Evolutionary conservation across 2,113 vertebrate genomes (phyloP).

Genomic region (Colaptes auratus): DNA sequence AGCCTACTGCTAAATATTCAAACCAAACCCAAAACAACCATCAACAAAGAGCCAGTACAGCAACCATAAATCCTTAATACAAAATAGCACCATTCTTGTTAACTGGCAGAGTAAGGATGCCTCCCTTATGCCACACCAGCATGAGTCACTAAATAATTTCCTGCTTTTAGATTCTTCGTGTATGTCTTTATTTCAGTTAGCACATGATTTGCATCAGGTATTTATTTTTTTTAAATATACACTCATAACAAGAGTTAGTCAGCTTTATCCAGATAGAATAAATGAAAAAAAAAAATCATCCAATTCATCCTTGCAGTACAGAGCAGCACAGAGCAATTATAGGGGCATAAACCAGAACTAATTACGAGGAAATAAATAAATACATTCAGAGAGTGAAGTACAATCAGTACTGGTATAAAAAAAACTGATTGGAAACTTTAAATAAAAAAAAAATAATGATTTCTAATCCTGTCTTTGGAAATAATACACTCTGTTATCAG

Average conservation of each 20-base stretch:
- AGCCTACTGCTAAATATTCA: neutral
- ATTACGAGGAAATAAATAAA: neutral
- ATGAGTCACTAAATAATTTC: constrained; percentile 28
- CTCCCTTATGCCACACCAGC: neutral
- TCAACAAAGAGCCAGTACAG: neutral
- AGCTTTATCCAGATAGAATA: neutral
- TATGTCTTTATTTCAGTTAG: neutral
- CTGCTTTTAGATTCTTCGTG: neutral
- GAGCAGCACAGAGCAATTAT: neutral
- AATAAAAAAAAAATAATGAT: neutral
- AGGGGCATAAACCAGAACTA: neutral
- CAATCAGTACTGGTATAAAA: neutral
- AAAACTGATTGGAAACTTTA: neutral
- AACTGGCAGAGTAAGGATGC: neutral
- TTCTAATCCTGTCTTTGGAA: neutral
- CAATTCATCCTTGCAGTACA: neutral
- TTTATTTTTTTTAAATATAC: neutral
- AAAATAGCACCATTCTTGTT: neutral
- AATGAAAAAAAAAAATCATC: neutral
- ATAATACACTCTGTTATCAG: neutral
- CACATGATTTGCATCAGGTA: neutral
- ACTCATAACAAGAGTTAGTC: neutral
- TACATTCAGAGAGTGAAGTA: neutral
- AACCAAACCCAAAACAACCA: neutral
- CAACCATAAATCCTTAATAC: neutral